Conservation (phyloP, 2,888 invertebrate species). For the Drosophila nigricruria region DNA sequence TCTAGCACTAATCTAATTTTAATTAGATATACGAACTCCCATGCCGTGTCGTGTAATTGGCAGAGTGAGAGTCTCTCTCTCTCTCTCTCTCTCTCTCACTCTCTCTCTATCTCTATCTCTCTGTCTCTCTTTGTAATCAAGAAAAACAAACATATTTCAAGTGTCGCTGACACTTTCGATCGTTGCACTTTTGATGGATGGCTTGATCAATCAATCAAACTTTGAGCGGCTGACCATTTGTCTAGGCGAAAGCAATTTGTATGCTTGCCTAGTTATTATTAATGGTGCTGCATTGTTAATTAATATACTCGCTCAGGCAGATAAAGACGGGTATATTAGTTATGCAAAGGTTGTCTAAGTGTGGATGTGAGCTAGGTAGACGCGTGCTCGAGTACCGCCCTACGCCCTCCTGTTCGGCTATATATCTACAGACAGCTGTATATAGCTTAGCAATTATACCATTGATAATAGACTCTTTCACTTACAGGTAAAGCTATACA, state of each 20-base stretch:
- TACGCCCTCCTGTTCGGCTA: too few species aligned
- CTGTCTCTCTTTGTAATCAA: slow-evolving; percentile 6
- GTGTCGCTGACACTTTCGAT: slow-evolving; percentile 45
- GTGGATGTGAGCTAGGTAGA: too few species aligned
- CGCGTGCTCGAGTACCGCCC: too few species aligned
- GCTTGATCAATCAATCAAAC: slow-evolving; percentile 53
- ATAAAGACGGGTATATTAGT: background rate
- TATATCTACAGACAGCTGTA: too few species aligned
- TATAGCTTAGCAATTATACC: too few species aligned
- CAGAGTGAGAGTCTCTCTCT: background rate
- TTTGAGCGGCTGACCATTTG: slow-evolving; percentile 38
- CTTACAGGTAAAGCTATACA: too few species aligned
- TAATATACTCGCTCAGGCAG: slow-evolving; percentile 6
- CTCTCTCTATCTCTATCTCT: background rate
- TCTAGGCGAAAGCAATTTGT: slow-evolving; percentile 48
- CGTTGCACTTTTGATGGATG: slow-evolving; percentile 37
- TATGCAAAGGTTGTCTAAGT: background rate
- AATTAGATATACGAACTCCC: slow-evolving; percentile 50
- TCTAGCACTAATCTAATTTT: slow-evolving; percentile 60
- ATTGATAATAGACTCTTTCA: too few species aligned
- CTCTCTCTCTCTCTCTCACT: background rate
- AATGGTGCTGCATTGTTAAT: slow-evolving; percentile 69
- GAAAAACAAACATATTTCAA: slow-evolving; percentile 55
- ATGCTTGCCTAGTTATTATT: slow-evolving; percentile 48
- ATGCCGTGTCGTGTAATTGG: slow-evolving; percentile 13